phyloP scores from a whole-genome alignment of 2,113 vertebrate genomes.

The Leptosomus discolor region DNA sequence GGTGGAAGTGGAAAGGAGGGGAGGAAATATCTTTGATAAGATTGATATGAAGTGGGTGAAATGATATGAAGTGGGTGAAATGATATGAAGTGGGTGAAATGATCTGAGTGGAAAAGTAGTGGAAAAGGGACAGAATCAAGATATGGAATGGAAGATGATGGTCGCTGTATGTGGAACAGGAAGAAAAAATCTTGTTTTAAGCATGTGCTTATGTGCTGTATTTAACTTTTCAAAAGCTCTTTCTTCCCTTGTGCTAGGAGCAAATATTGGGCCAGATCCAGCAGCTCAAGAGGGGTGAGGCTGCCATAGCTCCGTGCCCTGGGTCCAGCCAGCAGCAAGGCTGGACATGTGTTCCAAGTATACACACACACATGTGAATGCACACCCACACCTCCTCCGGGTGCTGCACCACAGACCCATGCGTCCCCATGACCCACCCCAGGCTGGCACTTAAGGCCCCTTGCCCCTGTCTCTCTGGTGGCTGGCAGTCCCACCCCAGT shows the following conservation, averaged over 20 bases:
- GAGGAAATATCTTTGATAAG: not conserved
- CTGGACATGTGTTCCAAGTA: not conserved
- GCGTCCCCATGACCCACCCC: not conserved
- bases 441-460: not conserved
- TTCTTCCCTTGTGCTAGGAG: not conserved
- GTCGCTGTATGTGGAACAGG: not conserved
- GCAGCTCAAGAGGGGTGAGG: not conserved
- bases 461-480: fast-evolving
- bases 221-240: not conserved
- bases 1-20: not conserved
- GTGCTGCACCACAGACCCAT: not conserved
- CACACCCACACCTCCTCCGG: fast-evolving
- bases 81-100: not conserved
- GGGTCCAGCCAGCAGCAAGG: not conserved
- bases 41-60: not conserved
- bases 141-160: not conserved
- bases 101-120: not conserved
- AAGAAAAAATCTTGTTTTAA: not conserved
- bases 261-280: fast-evolving
- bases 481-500: not conserved
- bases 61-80: not conserved
- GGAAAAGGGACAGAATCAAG: not conserved
- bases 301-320: fast-evolving
- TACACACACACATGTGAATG: fast-evolving
- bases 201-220: not conserved